Percentiles rank a stretch among this genome's conserved stretches.
Conservation (phyloP, 2,888 invertebrate species). For the Drosophila peninsularis region DNA sequence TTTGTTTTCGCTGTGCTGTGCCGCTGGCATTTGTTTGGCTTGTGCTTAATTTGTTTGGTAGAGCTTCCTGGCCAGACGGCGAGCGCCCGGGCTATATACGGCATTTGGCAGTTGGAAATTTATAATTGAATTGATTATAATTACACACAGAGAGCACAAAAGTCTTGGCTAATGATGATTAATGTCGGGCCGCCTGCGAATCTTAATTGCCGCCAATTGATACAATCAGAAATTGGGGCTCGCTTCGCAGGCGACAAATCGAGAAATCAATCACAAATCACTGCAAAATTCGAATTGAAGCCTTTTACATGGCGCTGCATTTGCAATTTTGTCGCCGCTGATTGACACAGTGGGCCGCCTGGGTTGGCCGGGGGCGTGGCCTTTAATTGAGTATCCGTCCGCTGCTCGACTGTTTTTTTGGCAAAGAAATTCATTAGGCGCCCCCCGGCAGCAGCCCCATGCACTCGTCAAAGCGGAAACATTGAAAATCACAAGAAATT, state of each 20-base stretch:
- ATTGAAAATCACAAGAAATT: constrained; percentile 48
- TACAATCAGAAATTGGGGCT: constrained; percentile 23
- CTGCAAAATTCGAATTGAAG: constrained; percentile 32
- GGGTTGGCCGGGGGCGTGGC: constrained; percentile 25
- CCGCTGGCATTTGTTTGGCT: constrained; percentile 45
- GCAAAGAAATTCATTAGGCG: constrained; percentile 42
- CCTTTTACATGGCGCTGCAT: constrained; percentile 24
- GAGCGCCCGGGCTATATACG: not conserved
- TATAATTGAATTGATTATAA: constrained; percentile 49
- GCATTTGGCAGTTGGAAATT: constrained; percentile 27
- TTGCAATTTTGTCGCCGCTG: constrained; percentile 37
- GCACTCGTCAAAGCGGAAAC: constrained; percentile 44
- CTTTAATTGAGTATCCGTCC: constrained; percentile 30
- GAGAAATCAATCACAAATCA: constrained; percentile 28
- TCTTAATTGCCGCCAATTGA: constrained; percentile 60
- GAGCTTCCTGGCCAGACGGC: constrained; percentile 31
- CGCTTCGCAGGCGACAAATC: constrained; percentile 3
- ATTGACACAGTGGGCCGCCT: constrained; percentile 45
- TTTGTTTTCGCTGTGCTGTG: constrained; percentile 17
- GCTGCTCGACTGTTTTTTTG: constrained; percentile 22
- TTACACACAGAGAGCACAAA: constrained; percentile 6
- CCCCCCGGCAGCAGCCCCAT: constrained; percentile 22
- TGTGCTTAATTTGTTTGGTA: constrained; percentile 47
- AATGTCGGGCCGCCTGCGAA: constrained; percentile 28
- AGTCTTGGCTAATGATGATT: constrained; percentile 24